Evolutionary conservation across 64 coral and sea anemone species (phyloP).

Genomic region (Porites australiensis): DNA sequence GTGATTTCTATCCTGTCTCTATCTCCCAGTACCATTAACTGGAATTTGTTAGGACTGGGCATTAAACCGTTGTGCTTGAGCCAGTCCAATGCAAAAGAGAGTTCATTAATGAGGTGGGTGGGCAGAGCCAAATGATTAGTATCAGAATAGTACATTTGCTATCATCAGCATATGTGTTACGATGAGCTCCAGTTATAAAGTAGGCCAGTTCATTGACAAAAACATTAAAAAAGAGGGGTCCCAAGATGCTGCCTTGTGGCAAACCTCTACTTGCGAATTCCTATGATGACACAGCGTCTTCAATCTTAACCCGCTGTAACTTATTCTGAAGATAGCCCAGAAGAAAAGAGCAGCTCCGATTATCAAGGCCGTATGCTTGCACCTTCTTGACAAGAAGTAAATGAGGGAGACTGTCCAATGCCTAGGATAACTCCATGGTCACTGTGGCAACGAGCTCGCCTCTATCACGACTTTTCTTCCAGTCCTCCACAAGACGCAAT

Average conservation of each 20-base stretch:
- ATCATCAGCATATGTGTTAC: neutral
- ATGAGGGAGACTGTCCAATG: constrained; percentile 4
- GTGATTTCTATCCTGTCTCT: neutral
- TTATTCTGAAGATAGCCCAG: too few species aligned
- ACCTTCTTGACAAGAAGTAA: neutral
- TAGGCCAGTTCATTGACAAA: constrained; percentile 1
- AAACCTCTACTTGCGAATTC: too few species aligned
- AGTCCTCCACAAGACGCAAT: neutral
- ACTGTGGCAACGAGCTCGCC: neutral
- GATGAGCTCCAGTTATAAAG: neutral
- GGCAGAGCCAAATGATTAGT: neutral
- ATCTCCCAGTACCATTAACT: neutral
- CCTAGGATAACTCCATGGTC: neutral
- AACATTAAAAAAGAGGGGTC: too few species aligned
- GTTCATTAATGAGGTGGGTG: neutral
- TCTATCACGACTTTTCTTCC: neutral
- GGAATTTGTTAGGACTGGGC: too few species aligned
- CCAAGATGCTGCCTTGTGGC: too few species aligned
- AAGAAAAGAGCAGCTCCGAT: neutral
- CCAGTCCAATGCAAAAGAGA: neutral
- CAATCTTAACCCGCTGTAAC: too few species aligned
- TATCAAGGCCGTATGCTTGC: neutral
- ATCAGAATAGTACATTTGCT: neutral
- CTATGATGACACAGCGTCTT: too few species aligned
- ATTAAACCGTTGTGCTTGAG: neutral